Conservation (phyloP, 2,113 vertebrate species). For the Himantopus leucocephalus region DNA sequence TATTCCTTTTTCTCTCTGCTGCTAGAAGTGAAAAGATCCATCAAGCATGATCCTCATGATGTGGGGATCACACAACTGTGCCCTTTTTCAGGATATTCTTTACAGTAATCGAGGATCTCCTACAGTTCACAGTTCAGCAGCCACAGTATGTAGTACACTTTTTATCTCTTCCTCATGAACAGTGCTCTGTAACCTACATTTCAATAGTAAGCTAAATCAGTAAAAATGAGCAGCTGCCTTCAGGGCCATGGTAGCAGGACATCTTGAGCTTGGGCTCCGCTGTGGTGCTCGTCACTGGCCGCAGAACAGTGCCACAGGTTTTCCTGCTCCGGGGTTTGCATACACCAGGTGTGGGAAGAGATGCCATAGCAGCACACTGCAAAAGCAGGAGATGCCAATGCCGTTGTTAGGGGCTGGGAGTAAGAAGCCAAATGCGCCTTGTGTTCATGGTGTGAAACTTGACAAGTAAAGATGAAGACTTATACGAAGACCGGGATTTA, state of each 20-base stretch:
- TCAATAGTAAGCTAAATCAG: neutral
- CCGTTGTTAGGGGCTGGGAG: neutral
- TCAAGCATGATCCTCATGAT: neutral
- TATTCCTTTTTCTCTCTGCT: neutral
- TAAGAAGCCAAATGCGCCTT: neutral
- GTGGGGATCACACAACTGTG: neutral
- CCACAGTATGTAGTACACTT: neutral
- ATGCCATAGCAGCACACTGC: neutral
- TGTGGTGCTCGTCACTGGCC: neutral
- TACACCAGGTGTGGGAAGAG: accelerated
- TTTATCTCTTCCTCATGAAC: neutral
- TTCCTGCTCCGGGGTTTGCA: neutral
- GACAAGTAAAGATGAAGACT: neutral
- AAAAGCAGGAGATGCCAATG: neutral
- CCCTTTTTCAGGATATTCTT: neutral
- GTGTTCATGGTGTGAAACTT: neutral
- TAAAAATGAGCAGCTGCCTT: neutral
- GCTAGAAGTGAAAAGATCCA: neutral
- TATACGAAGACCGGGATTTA: neutral
- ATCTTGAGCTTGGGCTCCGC: neutral
- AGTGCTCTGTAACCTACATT: neutral
- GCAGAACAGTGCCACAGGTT: neutral
- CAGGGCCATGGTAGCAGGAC: neutral
- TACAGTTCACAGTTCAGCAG: neutral
- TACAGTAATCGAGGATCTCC: neutral